Conservation (phyloP, 2,888 invertebrate genomes). For the Cheiracanthium punctorium region DNA sequence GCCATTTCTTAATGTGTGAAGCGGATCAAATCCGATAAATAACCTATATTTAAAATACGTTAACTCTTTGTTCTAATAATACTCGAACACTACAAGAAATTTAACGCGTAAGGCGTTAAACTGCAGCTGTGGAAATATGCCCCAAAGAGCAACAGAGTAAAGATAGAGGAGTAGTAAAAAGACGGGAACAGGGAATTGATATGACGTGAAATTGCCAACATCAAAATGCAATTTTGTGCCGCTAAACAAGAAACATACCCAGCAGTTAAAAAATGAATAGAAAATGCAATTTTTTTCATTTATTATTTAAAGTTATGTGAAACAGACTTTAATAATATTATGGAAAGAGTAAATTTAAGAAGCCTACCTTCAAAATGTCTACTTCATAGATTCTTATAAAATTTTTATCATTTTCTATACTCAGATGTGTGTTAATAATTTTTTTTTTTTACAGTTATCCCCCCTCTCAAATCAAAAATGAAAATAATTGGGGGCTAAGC, state of each 20-base stretch:
- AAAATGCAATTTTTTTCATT: too few species aligned
- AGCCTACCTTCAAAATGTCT: too few species aligned
- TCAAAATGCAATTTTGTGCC: neutral
- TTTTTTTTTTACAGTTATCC: too few species aligned
- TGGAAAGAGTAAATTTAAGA: too few species aligned
- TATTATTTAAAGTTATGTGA: too few species aligned
- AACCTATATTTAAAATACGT: constrained; percentile 40
- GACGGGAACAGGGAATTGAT: neutral
- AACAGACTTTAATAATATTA: too few species aligned
- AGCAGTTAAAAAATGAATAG: too few species aligned
- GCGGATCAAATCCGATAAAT: constrained; percentile 50
- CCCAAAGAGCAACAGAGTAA: constrained; percentile 60
- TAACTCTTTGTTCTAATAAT: constrained; percentile 37
- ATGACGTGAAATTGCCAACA: neutral
- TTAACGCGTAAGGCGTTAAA: constrained; percentile 58
- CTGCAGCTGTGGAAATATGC: constrained; percentile 61
- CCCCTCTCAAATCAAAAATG: too few species aligned
- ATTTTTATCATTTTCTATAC: too few species aligned
- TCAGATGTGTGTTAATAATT: too few species aligned
- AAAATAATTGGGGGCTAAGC: too few species aligned
- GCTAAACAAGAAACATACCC: neutral
- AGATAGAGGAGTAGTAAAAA: constrained; percentile 33
- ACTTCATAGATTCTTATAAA: too few species aligned
- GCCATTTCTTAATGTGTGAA: constrained; percentile 60
- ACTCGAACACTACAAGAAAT: constrained; percentile 37